Evolutionary conservation across 2,888 invertebrate genomes (phyloP).

Genomic region (Caenorhabditis doughertyi): DNA sequence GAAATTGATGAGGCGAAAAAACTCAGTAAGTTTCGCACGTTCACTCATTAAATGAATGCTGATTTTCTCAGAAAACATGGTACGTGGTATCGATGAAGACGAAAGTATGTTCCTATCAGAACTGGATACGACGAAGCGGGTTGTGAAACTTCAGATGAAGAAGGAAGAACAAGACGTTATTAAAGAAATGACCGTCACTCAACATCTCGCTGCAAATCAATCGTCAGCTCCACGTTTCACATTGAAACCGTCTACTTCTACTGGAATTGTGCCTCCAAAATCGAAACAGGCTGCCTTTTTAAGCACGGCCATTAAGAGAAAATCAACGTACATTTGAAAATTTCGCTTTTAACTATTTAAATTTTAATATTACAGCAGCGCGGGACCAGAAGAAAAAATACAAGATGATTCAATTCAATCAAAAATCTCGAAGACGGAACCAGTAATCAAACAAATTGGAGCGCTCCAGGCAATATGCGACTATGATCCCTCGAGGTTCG

Average conservation of each 20-base stretch:
- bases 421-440: constrained; percentile 46
- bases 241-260: constrained; percentile 56
- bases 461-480: constrained; percentile 91
- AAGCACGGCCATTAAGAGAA: constrained; percentile 60
- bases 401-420: constrained; percentile 33
- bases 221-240: constrained; percentile 7
- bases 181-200: constrained; percentile 68
- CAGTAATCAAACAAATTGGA: constrained; percentile 85
- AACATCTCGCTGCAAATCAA: constrained; percentile 46
- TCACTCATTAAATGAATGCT: background rate
- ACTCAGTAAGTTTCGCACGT: constrained; percentile 88
- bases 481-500: constrained; percentile 87
- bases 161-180: constrained; percentile 76
- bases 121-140: constrained; percentile 85
- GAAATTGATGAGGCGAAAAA: constrained; percentile 97
- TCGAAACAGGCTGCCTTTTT: constrained; percentile 71
- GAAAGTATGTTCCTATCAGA: constrained; percentile 95
- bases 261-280: constrained; percentile 25
- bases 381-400: constrained; percentile 40
- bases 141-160: constrained; percentile 69
- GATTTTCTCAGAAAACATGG: constrained; percentile 85
- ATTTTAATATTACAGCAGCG: constrained; percentile 22
- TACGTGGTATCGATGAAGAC: constrained; percentile 94
- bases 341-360: background rate
- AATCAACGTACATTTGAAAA: constrained; percentile 39